Percentiles rank a stretch among this genome's conserved stretches.
These are phyloP conservation scores for Elymnias hypermnestra DNA, from an alignment of 1,140 invertebrate genomes.

Conservation along the genomic window DNA sequence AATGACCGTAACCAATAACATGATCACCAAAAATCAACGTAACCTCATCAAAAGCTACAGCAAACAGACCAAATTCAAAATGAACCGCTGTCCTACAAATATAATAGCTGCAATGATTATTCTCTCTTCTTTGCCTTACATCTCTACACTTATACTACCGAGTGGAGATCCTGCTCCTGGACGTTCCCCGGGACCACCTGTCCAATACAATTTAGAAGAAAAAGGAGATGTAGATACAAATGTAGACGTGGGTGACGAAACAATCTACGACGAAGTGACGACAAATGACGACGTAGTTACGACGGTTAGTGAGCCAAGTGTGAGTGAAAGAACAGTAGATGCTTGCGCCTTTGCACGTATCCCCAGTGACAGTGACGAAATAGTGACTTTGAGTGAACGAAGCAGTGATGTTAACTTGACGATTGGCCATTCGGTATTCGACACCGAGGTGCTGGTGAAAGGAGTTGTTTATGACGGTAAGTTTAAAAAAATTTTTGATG, in stretches of 20 bases:
- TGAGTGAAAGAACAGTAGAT: constrained; percentile 42
- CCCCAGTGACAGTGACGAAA: constrained; percentile 56
- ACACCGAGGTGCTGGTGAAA: constrained; percentile 48
- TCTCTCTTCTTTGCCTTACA: constrained; percentile 53
- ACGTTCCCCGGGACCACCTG: constrained; percentile 58
- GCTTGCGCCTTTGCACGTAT: constrained; percentile 57
- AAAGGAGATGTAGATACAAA: constrained; percentile 24
- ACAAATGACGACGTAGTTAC: constrained; percentile 39
- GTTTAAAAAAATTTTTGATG: no score
- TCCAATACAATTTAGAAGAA: constrained; percentile 19
- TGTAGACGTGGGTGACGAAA: constrained; percentile 31
- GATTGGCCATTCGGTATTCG: constrained; percentile 55
- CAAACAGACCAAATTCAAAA: constrained; percentile 36
- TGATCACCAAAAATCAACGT: constrained; percentile 18
- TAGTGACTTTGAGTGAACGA: constrained; percentile 51
- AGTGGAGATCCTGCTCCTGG: constrained; percentile 63
- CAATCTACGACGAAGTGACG: constrained; percentile 47
- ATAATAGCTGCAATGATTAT: constrained; percentile 37
- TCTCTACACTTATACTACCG: constrained; percentile 48
- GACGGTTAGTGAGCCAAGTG: constrained; percentile 45
- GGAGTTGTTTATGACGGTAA: constrained; percentile 67
- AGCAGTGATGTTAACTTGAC: constrained; percentile 64
- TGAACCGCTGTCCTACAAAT: constrained; percentile 35
- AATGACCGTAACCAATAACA: constrained; percentile 11
- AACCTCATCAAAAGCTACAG: constrained; percentile 13